Percentiles rank a stretch among this genome's conserved stretches.
Evolutionary conservation across 2,797 vertebrate species (phyloP).

Genomic region (Coccyzus lansbergi): DNA sequence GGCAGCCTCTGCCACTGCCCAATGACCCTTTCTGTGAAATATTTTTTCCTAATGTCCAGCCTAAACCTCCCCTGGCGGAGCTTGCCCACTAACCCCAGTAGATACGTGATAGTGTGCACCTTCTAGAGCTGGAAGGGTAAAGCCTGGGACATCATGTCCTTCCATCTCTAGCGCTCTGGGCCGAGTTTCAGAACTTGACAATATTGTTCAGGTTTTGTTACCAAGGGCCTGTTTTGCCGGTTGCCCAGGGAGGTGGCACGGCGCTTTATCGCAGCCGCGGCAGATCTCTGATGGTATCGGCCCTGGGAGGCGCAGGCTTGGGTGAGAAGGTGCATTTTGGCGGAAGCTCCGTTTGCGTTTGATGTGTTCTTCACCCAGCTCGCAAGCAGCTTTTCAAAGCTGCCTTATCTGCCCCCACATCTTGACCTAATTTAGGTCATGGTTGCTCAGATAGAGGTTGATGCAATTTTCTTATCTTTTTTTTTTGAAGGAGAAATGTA

Average conservation of each 20-base stretch:
- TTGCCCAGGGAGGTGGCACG: slow-evolving; percentile 31
- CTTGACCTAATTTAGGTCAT: slow-evolving; percentile 83
- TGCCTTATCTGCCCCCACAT: slow-evolving; percentile 80
- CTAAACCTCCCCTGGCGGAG: too few species aligned
- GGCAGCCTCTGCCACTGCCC: too few species aligned
- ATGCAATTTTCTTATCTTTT: slow-evolving; percentile 77
- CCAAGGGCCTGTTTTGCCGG: slow-evolving; percentile 16
- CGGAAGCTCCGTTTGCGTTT: slow-evolving; percentile 73
- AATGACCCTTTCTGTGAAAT: too few species aligned
- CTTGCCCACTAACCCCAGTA: neutral
- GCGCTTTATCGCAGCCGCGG: neutral
- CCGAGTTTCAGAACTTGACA: neutral
- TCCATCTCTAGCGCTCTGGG: neutral
- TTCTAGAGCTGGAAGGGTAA: neutral
- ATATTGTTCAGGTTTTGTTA: neutral
- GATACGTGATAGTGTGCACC: accelerated
- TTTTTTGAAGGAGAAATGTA: slow-evolving; percentile 55
- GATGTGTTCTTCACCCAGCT: slow-evolving; percentile 74
- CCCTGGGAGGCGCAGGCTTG: slow-evolving; percentile 20
- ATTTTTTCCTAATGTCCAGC: too few species aligned
- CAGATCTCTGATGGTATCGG: slow-evolving; percentile 69
- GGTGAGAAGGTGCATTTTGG: slow-evolving; percentile 74
- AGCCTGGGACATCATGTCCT: neutral
- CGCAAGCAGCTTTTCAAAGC: slow-evolving; percentile 58
- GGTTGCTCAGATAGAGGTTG: slow-evolving; percentile 71